These are phyloP conservation scores for Hydraecia micacea DNA, from an alignment of 2,888 invertebrate genomes.

Conservation along the genomic window DNA sequence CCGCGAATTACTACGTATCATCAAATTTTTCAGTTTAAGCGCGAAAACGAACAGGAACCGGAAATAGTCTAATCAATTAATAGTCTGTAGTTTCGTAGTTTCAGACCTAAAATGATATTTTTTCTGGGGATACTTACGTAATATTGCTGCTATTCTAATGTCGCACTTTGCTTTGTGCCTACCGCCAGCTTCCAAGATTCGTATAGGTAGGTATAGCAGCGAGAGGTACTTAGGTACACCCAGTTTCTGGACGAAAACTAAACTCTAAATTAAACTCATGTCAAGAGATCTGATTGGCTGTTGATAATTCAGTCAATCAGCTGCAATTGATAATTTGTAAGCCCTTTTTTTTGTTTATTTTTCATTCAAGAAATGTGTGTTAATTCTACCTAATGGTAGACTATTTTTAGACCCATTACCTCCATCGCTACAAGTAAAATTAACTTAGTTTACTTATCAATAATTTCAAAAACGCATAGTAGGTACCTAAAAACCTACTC, in stretches of 20 bases:
- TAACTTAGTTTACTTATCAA: background rate
- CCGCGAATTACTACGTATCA: background rate
- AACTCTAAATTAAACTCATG: background rate
- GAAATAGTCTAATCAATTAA: background rate
- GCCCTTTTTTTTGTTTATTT: background rate
- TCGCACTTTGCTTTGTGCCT: background rate
- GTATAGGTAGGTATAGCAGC: background rate
- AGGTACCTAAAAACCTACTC: background rate
- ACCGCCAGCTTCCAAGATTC: background rate
- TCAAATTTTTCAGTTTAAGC: background rate
- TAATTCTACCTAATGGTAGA: background rate
- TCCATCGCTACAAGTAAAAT: background rate
- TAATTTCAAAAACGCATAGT: background rate
- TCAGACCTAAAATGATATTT: background rate
- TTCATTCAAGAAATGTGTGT: background rate
- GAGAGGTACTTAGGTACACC: background rate
- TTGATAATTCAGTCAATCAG: background rate
- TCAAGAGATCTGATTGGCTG: background rate
- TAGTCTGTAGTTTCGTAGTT: constrained; percentile 9
- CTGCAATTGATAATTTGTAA: background rate
- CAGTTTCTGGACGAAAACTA: constrained; percentile 2
- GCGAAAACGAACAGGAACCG: background rate
- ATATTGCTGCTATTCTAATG: background rate
- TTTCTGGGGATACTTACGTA: background rate
- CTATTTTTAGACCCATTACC: background rate